phyloP scores from a whole-genome alignment of 2,113 vertebrate species.

The Otis tarda region DNA sequence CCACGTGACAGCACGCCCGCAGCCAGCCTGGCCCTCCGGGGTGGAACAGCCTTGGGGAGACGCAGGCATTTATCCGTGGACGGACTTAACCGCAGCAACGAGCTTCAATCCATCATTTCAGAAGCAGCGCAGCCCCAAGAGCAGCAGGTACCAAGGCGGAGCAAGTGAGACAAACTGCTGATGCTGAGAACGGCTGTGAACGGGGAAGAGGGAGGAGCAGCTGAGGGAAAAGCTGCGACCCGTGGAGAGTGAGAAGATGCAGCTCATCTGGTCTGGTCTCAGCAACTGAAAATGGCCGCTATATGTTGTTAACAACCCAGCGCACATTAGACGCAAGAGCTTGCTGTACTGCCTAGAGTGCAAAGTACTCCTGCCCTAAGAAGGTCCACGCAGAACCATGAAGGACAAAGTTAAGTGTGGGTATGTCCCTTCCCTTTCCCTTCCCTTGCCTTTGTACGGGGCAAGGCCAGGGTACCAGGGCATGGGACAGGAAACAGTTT shows the following conservation, averaged over 20 bases:
- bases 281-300: background rate
- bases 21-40: background rate
- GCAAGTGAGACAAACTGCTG: background rate
- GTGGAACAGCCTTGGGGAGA: background rate
- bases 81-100: background rate
- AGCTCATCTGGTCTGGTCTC: background rate
- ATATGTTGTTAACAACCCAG: background rate
- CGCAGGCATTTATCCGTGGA: background rate
- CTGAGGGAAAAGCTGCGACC: background rate
- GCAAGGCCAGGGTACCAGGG: background rate
- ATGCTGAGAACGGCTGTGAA: background rate
- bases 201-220: background rate
- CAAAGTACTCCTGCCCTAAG: background rate
- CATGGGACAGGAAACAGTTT: background rate
- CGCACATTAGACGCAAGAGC: background rate
- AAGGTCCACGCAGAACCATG: background rate
- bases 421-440: background rate
- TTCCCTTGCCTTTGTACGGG: background rate
- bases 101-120: background rate
- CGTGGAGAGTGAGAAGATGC: background rate
- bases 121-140: background rate
- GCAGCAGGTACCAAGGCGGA: background rate
- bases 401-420: background rate
- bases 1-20: rapidly evolving
- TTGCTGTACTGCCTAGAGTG: background rate